Conservation (phyloP, 2,113 vertebrate species). For the Excalfactoria chinensis region DNA sequence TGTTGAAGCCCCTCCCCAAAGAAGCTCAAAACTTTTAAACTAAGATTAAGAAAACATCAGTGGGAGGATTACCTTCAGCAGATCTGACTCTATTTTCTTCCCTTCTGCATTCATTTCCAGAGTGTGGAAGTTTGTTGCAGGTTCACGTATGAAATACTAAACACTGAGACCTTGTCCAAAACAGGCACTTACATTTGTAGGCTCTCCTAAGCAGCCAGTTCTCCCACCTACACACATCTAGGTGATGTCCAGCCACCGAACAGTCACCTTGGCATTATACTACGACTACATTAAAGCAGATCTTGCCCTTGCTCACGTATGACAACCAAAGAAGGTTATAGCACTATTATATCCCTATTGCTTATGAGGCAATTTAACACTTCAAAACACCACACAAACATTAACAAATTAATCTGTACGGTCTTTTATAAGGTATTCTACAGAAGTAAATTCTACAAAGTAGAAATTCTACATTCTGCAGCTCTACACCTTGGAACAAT, state of each 20-base stretch:
- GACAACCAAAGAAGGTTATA: background rate
- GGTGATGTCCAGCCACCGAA: background rate
- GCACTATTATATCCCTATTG: background rate
- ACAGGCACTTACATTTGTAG: slow-evolving; percentile 45
- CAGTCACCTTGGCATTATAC: background rate
- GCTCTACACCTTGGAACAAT: background rate
- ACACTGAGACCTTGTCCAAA: slow-evolving; percentile 30
- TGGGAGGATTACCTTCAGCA: slow-evolving; percentile 39
- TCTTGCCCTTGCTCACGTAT: background rate
- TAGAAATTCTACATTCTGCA: slow-evolving; percentile 8
- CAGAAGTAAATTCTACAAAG: slow-evolving; percentile 32
- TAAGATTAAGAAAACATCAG: slow-evolving; percentile 32
- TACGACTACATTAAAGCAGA: background rate
- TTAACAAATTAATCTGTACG: slow-evolving; percentile 28
- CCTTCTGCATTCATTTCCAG: slow-evolving; percentile 15
- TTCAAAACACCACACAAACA: slow-evolving; percentile 40
- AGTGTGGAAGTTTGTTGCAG: background rate
- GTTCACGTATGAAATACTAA: background rate
- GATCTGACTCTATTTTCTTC: slow-evolving; percentile 34
- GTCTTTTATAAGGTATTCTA: background rate
- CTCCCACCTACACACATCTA: slow-evolving; percentile 5
- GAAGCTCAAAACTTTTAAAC: slow-evolving; percentile 3
- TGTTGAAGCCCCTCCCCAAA: slow-evolving; percentile 25
- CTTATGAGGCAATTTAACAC: slow-evolving; percentile 1
- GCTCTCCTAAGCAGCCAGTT: background rate